Evolutionary conservation across 2,888 invertebrate species (phyloP), one percentile per base, ranked within the genome.

Genomic region (Itoplectis maculator): DNA sequence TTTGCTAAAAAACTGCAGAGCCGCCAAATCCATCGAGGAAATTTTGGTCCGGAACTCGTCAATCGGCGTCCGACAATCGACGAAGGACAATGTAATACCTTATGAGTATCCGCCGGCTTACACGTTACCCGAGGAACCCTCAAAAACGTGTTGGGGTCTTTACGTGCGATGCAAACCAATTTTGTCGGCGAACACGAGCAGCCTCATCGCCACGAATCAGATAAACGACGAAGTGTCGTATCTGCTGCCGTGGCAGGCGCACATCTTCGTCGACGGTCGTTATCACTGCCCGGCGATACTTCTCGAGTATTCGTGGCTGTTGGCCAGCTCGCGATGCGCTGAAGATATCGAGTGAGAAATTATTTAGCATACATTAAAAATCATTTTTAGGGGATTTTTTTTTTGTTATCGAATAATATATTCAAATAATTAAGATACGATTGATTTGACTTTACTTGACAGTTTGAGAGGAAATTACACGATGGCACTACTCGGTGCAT

Each of bases 171-270:
- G 92, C 82, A 87, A 87, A 81, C 86, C 88, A 20, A 86, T 87
- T 81, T 76, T 90, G 9, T 63, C 82, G 29, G 79, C 73, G 11
- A 68, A 73, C n/a, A 18, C 56, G 54, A 77, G 23, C 56, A 42
- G 49, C 42, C 73, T 87, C 56, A 35, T 83, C 2, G 61, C 86
- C n/a, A 83, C 85, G 66, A 74, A 79, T 51, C 82, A 83, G 9
- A 81, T 45, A 11, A 87, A 85, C 20, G 83, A 85, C 37, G 85
- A 81, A 49, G 49, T 90, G 40, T 88, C 91, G 37, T 93, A 93
- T 86, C 86, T 93, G 79, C 95, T 95, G 94, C 96, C 97, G 0
- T 97, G 97, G 97, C 93, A 95, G 88, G 96, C 95, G 0, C 95
- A 96, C 87, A 93, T 97, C 70, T 96, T 95, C 91, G 93, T 94